Conservation (phyloP, 1,140 invertebrate species). For the Neotoxoptera formosana region DNA sequence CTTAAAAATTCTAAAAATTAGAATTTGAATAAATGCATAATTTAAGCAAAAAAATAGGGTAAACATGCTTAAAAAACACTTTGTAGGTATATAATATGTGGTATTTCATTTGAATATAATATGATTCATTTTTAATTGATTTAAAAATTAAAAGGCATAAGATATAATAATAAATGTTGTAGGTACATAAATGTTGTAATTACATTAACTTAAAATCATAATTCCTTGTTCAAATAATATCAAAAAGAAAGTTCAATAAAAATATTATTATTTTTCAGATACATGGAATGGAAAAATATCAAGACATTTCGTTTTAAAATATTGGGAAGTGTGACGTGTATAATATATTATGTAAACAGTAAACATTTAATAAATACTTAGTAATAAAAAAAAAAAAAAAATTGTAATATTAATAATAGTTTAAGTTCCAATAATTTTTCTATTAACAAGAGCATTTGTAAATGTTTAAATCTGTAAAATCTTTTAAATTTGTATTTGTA, state of each 20-base stretch:
- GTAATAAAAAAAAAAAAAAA: not conserved
- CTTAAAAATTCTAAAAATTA: too few relatives aligned
- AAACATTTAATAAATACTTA: too few relatives aligned
- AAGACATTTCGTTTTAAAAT: not conserved
- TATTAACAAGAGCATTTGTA: not conserved
- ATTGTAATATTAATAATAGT: not conserved
- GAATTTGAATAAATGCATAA: too few relatives aligned
- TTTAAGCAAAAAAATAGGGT: too few relatives aligned
- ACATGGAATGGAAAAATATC: not conserved
- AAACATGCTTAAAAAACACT: too few relatives aligned
- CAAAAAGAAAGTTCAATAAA: not conserved
- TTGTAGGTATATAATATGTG: too few relatives aligned
- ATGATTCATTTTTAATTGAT: too few relatives aligned
- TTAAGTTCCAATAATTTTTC: not conserved
- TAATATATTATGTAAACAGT: too few relatives aligned
- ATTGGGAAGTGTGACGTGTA: not conserved
- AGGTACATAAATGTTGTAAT: not conserved
- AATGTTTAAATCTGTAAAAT: not conserved
- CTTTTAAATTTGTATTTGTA: not conserved
- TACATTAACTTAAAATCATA: not conserved
- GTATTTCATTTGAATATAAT: too few relatives aligned
- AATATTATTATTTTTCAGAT: not conserved
- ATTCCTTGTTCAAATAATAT: not conserved
- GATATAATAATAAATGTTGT: not conserved
- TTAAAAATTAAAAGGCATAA: too few relatives aligned